Evolutionary conservation across 1,140 invertebrate species (phyloP), one percentile per base, ranked within the genome.

Genomic region (Drosophila neocordata): DNA sequence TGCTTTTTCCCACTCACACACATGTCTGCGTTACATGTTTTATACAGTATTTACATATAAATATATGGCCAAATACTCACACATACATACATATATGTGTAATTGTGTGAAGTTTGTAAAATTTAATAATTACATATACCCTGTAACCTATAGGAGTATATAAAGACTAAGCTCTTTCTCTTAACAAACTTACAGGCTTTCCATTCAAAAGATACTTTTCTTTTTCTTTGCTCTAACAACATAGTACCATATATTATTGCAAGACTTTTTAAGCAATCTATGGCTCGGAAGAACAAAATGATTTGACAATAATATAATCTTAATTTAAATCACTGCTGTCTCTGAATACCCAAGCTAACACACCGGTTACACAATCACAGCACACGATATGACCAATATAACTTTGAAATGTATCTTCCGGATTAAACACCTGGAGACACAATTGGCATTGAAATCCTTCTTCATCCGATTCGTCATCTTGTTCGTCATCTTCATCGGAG

Each of bases 1-100:
- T 37, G 27, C 71, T 73, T 73, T 64, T 58, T 38, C 61, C 56
- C 41, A 15, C n/a, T 66, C 34, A 37, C 20, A 18, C 48, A 48
- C 51, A 57, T 20, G 68, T 56, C 52, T 61, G 56, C 4, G 27
- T 18, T 57, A 55, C 18, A 53, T 20, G 18, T 71, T 13, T 31
- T 53, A 22, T 64, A 20, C 41, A 44, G n/a, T 58, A 20, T 79
- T 35, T 61, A 22, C 37, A 20, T 59, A 24, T 58, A 27, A 53
- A 18, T 71, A 24, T 58, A 51, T 67, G 38, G 63, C 59, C 51
- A 27, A 57, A 53, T 69, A 64, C 35, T 38, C 31, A 37, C 53
- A 53, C 24, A 18, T 18, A 53, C 18, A 34, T 35, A 56, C 12
- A 38, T 56, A 61, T 73, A 66, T 58, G 34, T 48, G 2, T 2